These are phyloP conservation scores for Odontocolon sp. DNA, from an alignment of 2,888 invertebrate species.

Conservation along the genomic window DNA sequence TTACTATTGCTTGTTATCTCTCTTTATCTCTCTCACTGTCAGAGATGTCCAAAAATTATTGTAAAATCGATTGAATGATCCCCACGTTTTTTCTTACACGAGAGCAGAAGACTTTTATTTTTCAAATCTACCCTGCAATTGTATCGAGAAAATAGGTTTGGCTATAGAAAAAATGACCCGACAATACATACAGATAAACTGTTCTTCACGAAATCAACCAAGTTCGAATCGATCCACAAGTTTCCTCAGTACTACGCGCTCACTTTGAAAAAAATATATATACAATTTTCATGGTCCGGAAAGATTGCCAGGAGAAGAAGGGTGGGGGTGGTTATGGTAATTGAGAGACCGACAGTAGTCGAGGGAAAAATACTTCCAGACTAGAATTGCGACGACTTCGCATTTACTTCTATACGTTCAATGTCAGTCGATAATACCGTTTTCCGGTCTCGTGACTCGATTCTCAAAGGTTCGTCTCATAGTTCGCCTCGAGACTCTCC, in stretches of 20 bases:
- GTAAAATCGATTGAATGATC: neutral
- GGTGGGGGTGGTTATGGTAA: constrained; percentile 46
- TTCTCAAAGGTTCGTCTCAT: constrained; percentile 27
- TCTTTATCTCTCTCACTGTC: neutral
- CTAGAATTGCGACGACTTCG: constrained; percentile 5
- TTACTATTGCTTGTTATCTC: constrained; percentile 6
- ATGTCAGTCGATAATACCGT: constrained; percentile 43
- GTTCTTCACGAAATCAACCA: constrained; percentile 11
- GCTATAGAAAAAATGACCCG: neutral
- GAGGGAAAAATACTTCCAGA: constrained; percentile 29
- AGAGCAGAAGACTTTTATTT: neutral
- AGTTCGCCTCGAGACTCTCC: neutral
- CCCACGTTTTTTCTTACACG: neutral
- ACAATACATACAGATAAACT: neutral
- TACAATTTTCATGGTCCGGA: constrained; percentile 9
- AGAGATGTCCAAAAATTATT: neutral
- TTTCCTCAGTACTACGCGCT: neutral
- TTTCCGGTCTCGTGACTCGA: constrained; percentile 43
- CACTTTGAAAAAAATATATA: neutral
- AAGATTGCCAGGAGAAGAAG: constrained; percentile 18
- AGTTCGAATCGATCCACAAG: constrained; percentile 24
- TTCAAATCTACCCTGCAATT: neutral
- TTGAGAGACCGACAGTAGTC: constrained; percentile 44
- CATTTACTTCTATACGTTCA: constrained; percentile 26
- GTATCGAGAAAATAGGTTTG: neutral